Evolutionary conservation across 2,888 invertebrate species (phyloP).

Genomic region (Ryuthela nishihirai): DNA sequence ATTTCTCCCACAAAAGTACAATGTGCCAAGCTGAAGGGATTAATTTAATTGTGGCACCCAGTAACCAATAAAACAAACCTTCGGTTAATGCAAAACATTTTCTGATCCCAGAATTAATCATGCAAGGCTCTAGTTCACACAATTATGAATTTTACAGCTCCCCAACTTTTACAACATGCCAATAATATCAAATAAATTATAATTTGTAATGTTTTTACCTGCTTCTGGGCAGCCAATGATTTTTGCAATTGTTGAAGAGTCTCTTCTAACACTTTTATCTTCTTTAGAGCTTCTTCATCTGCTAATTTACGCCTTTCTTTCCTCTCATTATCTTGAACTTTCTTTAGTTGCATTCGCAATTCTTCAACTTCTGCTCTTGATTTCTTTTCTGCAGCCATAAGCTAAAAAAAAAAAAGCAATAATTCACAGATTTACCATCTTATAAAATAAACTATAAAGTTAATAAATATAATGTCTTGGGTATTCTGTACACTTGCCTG

Average conservation of each 20-base stretch:
- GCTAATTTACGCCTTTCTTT: conserved; percentile 85
- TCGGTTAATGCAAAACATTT: too few relatives aligned
- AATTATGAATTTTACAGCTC: too few relatives aligned
- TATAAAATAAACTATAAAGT: neutral
- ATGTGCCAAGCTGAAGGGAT: too few relatives aligned
- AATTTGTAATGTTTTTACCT: too few relatives aligned
- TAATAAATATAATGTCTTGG: too few relatives aligned
- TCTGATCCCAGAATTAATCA: too few relatives aligned
- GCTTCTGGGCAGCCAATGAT: conserved; percentile 70
- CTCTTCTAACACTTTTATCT: conserved; percentile 91
- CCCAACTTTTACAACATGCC: too few relatives aligned
- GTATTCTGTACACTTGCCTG: conserved; percentile 23
- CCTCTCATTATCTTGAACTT: conserved; percentile 75
- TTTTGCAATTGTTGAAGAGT: conserved; percentile 88
- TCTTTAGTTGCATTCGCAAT: conserved; percentile 56
- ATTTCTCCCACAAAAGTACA: too few relatives aligned
- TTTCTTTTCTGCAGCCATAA: conserved; percentile 90
- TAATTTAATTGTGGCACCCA: too few relatives aligned
- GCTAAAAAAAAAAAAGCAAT: conserved; percentile 29
- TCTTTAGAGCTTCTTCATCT: conserved; percentile 89
- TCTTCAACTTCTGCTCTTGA: conserved; percentile 86
- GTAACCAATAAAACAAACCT: too few relatives aligned
- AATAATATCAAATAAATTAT: too few relatives aligned
- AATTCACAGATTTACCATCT: neutral
- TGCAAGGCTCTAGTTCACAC: too few relatives aligned